Base-by-base conservation (phyloP, 1,140 invertebrate genomes). In the Euschistus heros region DNA sequence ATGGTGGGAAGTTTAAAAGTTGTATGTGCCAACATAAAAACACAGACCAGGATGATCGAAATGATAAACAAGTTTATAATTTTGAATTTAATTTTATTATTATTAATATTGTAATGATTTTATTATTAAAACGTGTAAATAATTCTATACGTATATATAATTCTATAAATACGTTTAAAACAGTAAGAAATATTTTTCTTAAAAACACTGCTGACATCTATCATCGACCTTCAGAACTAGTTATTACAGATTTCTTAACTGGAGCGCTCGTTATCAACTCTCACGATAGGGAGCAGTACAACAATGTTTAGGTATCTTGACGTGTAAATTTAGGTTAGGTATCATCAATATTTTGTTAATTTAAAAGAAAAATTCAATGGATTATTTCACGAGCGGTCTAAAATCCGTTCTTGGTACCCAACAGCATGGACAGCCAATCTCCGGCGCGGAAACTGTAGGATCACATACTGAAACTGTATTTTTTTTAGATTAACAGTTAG, bases 321-420 rank as follows among this genome's bases (percentile, higher is more conserved):
- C 33, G 33, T 37, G 33, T 37, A 37, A 37, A 6, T 7, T 42
- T 44, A 66, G 22, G 30, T n/a, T 66, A 18, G 24, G 14, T 52
- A 6, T n/a, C n/a, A 18, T 37, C 18, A 37, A 50, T 26, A 52
- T 62, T 50, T 20, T 24, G 46, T 44, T 44, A 46, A 20, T 62
- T 42, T 42, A 44, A 10, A 37, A n/a, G n/a, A 61, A n/a, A 54
- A 17, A 46, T 24, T 37, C 50, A 26, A 92, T 93, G 89, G 89
- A 92, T 75, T 92, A 87, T 75, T 83, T 94, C 66, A 89, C 88
- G 79, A 91, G 88, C 75, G 85, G 90, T 65, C 77, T 92, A 54
- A 92, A 92, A 76, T 89, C 88, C n/a, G 90, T 94, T 68, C 79
- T 97, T 33, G 91, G 91, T n/a, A 76, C 86, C 57, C 85, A 84